These are phyloP conservation scores for Ypsolopha sequella DNA, from an alignment of 2,888 invertebrate genomes.

Conservation along the genomic window DNA sequence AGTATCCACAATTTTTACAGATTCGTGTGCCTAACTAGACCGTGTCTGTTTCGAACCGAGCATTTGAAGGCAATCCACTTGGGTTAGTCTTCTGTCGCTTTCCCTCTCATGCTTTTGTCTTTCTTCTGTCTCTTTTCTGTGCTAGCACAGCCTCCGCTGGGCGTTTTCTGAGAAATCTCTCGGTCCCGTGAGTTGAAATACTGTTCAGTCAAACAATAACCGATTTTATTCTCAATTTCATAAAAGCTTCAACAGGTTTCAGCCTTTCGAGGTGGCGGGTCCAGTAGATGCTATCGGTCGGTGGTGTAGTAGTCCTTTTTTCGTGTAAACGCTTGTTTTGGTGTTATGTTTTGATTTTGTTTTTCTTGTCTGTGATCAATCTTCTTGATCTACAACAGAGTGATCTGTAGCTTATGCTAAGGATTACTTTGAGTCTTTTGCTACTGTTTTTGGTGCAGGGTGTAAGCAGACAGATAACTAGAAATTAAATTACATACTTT, in stretches of 20 bases:
- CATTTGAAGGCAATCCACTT: slow-evolving; percentile 44
- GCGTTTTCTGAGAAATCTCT: slow-evolving; percentile 26
- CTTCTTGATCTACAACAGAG: not conserved
- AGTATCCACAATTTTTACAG: too few species aligned
- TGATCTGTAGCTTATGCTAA: not conserved
- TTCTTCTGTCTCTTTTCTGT: slow-evolving; percentile 19
- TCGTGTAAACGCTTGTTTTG: slow-evolving; percentile 2
- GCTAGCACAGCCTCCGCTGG: slow-evolving; percentile 36
- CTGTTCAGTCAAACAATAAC: too few species aligned
- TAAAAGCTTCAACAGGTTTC: too few species aligned
- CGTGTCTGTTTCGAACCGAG: too few species aligned
- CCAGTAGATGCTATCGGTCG: slow-evolving; percentile 8
- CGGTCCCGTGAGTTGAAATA: too few species aligned
- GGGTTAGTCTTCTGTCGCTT: slow-evolving; percentile 22
- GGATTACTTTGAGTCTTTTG: too few species aligned
- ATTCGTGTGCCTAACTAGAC: too few species aligned
- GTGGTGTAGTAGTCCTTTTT: slow-evolving; percentile 5
- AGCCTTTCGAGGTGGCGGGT: slow-evolving; percentile 24
- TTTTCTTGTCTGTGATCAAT: not conserved
- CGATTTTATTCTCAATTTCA: too few species aligned
- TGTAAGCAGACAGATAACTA: too few species aligned
- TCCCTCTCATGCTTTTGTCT: slow-evolving; percentile 13
- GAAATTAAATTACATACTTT: too few species aligned
- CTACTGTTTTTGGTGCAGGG: too few species aligned
- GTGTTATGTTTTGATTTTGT: not conserved